phyloP scores from a whole-genome alignment of 2,113 vertebrate genomes.

The Melanerpes aurifrons region DNA sequence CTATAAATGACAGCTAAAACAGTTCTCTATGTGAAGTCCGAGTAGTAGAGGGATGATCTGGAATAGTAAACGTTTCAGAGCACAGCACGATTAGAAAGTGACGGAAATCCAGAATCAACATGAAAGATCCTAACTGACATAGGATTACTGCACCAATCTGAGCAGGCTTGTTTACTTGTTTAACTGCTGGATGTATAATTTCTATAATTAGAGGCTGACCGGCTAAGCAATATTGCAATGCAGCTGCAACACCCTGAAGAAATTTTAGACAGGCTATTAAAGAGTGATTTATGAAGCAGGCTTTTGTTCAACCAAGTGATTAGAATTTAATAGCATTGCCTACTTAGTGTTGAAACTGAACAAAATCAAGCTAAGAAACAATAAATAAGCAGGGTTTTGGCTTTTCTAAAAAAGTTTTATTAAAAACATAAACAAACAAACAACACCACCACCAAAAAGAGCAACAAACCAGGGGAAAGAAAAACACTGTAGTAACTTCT shows the following conservation, averaged over 20 bases:
- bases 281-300: conserved; percentile 76
- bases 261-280: conserved; percentile 74
- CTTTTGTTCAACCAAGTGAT: conserved; percentile 77
- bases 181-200: conserved; percentile 53
- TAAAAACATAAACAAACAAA: too few species aligned
- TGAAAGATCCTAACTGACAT: conserved; percentile 7
- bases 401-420: too few species aligned
- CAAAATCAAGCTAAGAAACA: conserved; percentile 33
- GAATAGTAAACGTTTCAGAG: neutral
- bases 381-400: neutral
- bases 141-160: conserved; percentile 5
- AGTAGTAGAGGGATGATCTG: neutral
- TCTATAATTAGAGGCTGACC: conserved; percentile 62
- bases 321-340: conserved; percentile 73
- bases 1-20: neutral
- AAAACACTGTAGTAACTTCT: neutral
- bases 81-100: neutral
- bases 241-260: conserved; percentile 67
- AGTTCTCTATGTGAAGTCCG: neutral
- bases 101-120: conserved; percentile 30
- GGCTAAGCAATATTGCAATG: conserved; percentile 32
- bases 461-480: neutral
- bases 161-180: conserved; percentile 44
- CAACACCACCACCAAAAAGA: too few species aligned
- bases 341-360: conserved; percentile 63